Base-by-base conservation (phyloP, 2,113 vertebrate species). In the Pterophyllum scalare region DNA sequence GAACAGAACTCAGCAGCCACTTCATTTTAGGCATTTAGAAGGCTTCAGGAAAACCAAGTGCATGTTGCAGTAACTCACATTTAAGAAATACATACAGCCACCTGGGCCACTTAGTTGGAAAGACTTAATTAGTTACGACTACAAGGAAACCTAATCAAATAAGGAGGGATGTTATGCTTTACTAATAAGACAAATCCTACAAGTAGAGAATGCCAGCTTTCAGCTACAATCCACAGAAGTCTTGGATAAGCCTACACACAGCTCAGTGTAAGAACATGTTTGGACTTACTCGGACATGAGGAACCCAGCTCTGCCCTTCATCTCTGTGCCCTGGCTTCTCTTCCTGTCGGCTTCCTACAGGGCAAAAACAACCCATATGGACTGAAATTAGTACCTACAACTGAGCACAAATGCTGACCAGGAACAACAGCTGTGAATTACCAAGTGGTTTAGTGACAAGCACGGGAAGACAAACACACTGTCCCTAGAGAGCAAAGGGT, bases 201-300 rank as follows among this genome's bases (percentile, higher is more conserved):
- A 77, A 62, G 22, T 24, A 61, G 33, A 72, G 38, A 62, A 82
- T 17, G 79, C 14, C 59, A 72, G 38, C 57, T 80, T 72, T 15
- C 7, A 80, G 22, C 19, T 78, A 62, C 83, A 77, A 54, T 28
- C 75, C 67, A 65, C 70, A 61, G 12, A 35, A 46, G 64, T 72
- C 52, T 77, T 59, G 62, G 72, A 81, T 58, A 60, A 86, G 8
- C 2, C 5, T 77, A 20, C 6, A 60, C 40, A 26, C 64, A 59
- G 13, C 59, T 79, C 59, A 74, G 40, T 49, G n/a, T 26, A 20
- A 79, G 80, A 59, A 75, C 24, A 81, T 40, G 9, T 26, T 52
- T 9, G 35, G 84, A 94, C 95, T 94, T 87, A 96, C 96, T 80
- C 94, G 56, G 81, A 62, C 90, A 43, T 89, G 88, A 56, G 76